phyloP scores from a whole-genome alignment of 2,113 vertebrate species.

The Daubentonia madagascariensis region DNA sequence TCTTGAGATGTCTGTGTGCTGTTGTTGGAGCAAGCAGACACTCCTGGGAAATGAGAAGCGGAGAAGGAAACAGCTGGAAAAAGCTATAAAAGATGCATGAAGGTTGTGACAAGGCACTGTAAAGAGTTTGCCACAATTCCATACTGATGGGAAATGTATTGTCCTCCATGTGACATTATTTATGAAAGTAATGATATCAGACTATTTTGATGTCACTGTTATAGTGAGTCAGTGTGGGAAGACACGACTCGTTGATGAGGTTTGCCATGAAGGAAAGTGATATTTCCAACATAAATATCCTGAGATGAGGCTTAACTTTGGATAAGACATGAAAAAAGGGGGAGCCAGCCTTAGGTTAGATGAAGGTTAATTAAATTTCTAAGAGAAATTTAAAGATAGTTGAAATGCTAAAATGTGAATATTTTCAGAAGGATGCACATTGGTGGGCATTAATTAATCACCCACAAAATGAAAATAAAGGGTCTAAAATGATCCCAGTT shows the following conservation, averaged over 20 bases:
- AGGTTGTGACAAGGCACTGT: background rate
- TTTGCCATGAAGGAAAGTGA: background rate
- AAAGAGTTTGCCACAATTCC: background rate
- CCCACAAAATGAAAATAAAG: background rate
- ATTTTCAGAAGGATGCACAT: background rate
- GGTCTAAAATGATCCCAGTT: background rate
- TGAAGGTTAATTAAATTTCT: background rate
- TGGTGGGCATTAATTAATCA: no score
- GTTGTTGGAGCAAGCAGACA: background rate
- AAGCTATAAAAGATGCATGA: fast-evolving
- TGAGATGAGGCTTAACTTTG: background rate
- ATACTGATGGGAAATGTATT: background rate
- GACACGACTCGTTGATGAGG: background rate
- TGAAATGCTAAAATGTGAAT: background rate
- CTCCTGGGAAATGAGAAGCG: background rate
- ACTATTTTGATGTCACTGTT: background rate
- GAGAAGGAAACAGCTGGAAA: background rate
- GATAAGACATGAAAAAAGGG: background rate
- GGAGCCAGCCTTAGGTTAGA: background rate
- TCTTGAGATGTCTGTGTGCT: background rate
- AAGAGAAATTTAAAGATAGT: background rate
- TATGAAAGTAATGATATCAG: background rate
- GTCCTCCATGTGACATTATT: background rate
- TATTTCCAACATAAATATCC: background rate
- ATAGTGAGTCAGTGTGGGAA: background rate